Base-by-base conservation (phyloP, 1,140 invertebrate species). In the Asbolus verrucosus region DNA sequence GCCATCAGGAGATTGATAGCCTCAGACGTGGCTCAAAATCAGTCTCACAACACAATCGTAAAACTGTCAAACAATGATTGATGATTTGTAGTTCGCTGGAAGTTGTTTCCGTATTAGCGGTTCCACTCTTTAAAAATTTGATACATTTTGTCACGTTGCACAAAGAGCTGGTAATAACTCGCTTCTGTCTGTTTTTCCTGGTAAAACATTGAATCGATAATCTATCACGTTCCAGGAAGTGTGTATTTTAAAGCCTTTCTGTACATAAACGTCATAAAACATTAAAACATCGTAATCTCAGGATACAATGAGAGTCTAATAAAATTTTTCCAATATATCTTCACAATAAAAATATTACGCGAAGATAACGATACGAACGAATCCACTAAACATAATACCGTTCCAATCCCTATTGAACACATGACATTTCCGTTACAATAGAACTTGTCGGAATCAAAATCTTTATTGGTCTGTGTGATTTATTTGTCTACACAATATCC, bases 61-160 rank as follows among this genome's bases (percentile, higher is more conserved):
- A 63, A 63, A 63, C 61, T 38, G 61, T 39, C 61, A 63, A 63
- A 63, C 61, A 39, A 43, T 63, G 61, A 63, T 63, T 16, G 30
- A 63, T 63, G 18, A 21, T 24, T 27, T 0, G 5, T 3, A 54
- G 21, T 21, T 27, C 46, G 19, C n/a, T 46, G 46, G 21, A 21
- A 54, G 21, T 54, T 54, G 46, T 54, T 54, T 27, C 46, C 46
- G 46, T 54, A 54, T 54, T 54, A 54, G 46, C 18, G 14, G 1
- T n/a, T n/a, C 21, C 6, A 27, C 27, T 54, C 46, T 54, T 54
- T 54, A 27, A 54, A 54, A 54, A 54, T 54, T 27, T 54, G 11
- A 54, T 54, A 30, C 46, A 27, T 54, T 54, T 54, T 54, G 46
- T 54, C 46, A 54, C 21, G n/a, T 54, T 54, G 46, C 46, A 24